Base-by-base conservation (phyloP, 2,113 vertebrate genomes). In the Sinocyclocheilus maitianheensis region DNA sequence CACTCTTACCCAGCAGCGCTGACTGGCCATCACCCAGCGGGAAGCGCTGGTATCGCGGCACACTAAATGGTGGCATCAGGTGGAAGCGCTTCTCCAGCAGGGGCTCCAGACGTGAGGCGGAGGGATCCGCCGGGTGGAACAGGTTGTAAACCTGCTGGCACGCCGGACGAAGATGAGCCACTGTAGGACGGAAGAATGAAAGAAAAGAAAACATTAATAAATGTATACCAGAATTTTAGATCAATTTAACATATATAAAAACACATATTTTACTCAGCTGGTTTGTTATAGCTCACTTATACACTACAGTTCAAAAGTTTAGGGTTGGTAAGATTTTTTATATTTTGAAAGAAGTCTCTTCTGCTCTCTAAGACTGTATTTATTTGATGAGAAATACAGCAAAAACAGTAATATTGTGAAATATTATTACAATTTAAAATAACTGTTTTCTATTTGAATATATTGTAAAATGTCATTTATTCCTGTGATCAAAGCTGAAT, bases 81-180 rank as follows among this genome's bases (percentile, higher is more conserved):
- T 98, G 96, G 92, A 99, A 99, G 34, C 96, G 95, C 89, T 96
- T 97, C 90, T 99, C 97, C 92, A 99, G 91, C 77, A 99, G 97
- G 0, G 98, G 98, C 88, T 99, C 98, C 0, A 99, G 96, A 83
- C 98, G 97, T 0, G 97, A 99, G 43, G 98, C 97, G 0, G 98
- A 99, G 0, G 98, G 98, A 92, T 99, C 98, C 11, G 98, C 97
- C 0, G 98, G 97, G 90, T 99, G 98, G 91, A 99, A 99, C 84
- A 99, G 95, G 95, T 99, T 99, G 90, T 99, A 98, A 58, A 99
- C 96, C 93, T 99, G 98, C 94, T 98, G 97, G 89, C 98, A 99
- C 85, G 97, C 97, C 0, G 98, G 98, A 84, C 96, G 96, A 83
- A 99, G 95, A 84, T 96, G 96, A 0, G 93, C 91, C 77, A 96